Evolutionary conservation across 92 coral and sea anemone genomes (phyloP).

Genomic region (Desmophyllum pertusum): DNA sequence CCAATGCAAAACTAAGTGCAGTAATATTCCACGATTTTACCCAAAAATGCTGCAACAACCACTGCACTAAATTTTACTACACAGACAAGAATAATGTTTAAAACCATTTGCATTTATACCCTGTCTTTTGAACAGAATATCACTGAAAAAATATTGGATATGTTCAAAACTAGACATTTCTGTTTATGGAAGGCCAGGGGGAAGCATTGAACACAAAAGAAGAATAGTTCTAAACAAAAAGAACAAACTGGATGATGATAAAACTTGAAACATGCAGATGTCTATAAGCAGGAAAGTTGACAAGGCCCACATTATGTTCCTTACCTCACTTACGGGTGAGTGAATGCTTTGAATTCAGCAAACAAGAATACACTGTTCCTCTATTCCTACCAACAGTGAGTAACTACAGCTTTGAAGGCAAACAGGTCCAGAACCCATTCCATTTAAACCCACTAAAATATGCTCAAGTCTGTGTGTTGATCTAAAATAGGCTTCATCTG

Average conservation of each 20-base stretch:
- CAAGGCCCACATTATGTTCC: constrained; percentile 10
- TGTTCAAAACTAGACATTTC: constrained; percentile 3
- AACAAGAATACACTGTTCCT: neutral
- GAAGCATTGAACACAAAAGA: constrained; percentile 26
- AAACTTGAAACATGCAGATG: constrained; percentile 48
- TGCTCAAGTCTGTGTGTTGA: constrained; percentile 33
- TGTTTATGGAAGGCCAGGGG: constrained; percentile 23
- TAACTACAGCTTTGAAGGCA: constrained; percentile 8
- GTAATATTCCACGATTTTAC: neutral
- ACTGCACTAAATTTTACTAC: neutral
- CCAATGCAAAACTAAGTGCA: neutral
- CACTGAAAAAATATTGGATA: neutral
- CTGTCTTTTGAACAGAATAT: neutral
- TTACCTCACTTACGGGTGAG: constrained; percentile 2
- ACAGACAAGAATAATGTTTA: neutral
- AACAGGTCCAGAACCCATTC: constrained; percentile 22
- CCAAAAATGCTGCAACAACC: neutral
- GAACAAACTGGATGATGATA: constrained; percentile 24
- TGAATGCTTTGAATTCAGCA: constrained; percentile 4
- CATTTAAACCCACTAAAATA: constrained; percentile 33
- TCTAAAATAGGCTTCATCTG: constrained; percentile 46
- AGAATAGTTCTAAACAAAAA: constrained; percentile 25
- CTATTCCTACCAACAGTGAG: constrained; percentile 8
- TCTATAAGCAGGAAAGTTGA: constrained; percentile 5
- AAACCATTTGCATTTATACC: neutral